Base-by-base conservation (phyloP, 2,113 vertebrate species). In the Chrysochloris asiatica region DNA sequence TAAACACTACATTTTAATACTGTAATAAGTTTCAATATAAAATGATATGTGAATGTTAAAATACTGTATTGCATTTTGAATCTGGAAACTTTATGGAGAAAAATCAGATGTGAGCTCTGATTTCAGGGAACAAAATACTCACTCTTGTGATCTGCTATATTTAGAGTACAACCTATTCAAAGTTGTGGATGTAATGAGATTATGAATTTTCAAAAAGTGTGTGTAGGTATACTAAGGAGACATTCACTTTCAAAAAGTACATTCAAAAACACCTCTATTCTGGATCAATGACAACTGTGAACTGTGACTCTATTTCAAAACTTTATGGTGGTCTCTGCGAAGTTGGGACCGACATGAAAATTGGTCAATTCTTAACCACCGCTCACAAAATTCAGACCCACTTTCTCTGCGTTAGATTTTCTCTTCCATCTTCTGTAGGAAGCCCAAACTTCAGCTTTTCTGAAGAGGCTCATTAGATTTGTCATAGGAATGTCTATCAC, bases 1-100 rank as follows among this genome's bases (percentile, higher is more conserved):
- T 22, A 73, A 96, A 97, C 97, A 97, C 94, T 94, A 95, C 92
- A 94, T 96, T 95, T 95, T 97, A 97, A 54, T 96, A 97, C 97
- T 97, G 97, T 91, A 95, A 97, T 93, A 95, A 89, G 96, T 90
- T 93, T 96, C 90, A 96, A 97, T 56, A 93, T 85, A 97, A 97
- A 98, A 96, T 93, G 93, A 97, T 97, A 97, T 93, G 92, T 92
- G 92, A 96, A 97, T 95, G 65, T 96, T 96, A 97, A 97, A 97
- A 97, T 87, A 96, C 95, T 97, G 93, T 91, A 93, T 73, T 97
- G 86, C 95, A 97, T 96, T 61, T 96, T 94, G 92, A 96, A 96
- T 84, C 43, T 95, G 89, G 82, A 89, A 96, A 83, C 90, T 94
- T 83, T 90, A 96, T 19, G 87, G 77, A 19, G 90, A 87, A 96